Base-by-base conservation (phyloP, 2,113 vertebrate genomes). In the Toxostoma redivivum region DNA sequence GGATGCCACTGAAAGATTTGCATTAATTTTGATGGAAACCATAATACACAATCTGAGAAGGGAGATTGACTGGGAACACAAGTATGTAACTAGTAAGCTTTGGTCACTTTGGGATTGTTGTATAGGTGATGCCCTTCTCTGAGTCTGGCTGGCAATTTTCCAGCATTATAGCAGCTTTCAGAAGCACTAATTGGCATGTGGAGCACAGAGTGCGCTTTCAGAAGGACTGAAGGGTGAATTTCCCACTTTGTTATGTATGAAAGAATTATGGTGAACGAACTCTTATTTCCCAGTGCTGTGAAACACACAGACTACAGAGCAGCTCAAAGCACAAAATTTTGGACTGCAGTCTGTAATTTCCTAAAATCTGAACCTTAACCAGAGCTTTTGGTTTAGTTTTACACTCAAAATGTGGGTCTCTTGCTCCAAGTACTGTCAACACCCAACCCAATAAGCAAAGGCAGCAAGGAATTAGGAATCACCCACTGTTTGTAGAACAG, bases 361-460 rank as follows among this genome's bases (percentile, higher is more conserved):
- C 50, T 95, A 81, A 91, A 87, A 67, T 92, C 69, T 94, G 81
- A 97, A 81, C 72, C 62, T 67, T 67, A 78, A 95, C 31, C 57
- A 54, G 92, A 72, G 33, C 44, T 95, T 82, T 84, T 76, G 31
- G 65, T 86, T 94, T 92, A 81, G 66, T 83, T 96, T 96, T 88
- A 93, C 54, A 37, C n/a, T 60, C 25, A 8, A 4, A 45, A 12
- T 70, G 23, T 78, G 50, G 45, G 54, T 86, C 67, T 88, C 50
- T 72, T 91, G 62, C 73, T 96, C 70, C 84, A 92, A 95, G 50
- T 77, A 87, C 91, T 91, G 89, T 95, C 94, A 95, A 95, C 93
- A 91, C 89, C 71, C 88, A 88, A 50, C 16, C 12, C 64, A 86
- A 51, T 92, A 76, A 77, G 92, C 50, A 84, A 91, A 91, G 48